These are phyloP conservation scores for Acronicta aceris DNA, from an alignment of 2,888 invertebrate genomes.

Conservation along the genomic window DNA sequence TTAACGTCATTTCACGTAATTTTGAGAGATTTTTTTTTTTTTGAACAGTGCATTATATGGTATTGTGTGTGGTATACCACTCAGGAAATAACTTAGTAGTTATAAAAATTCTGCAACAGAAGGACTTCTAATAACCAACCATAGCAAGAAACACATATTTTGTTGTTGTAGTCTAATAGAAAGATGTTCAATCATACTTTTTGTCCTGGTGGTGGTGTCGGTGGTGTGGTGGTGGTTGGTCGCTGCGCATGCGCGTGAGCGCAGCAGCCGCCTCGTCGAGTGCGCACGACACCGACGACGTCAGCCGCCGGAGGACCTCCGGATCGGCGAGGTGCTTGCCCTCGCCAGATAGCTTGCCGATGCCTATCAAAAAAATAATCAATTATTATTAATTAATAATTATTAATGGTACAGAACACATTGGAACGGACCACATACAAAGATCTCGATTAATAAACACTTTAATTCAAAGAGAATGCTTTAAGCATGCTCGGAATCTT, in stretches of 20 bases:
- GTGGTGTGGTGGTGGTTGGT: slow-evolving; percentile 92
- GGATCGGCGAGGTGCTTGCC: slow-evolving; percentile 96
- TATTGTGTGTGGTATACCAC: too few relatives aligned
- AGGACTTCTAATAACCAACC: too few relatives aligned
- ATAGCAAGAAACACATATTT: too few relatives aligned
- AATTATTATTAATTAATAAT: too few relatives aligned
- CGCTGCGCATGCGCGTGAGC: slow-evolving; percentile 98
- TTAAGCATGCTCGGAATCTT: not conserved
- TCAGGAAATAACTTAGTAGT: too few relatives aligned
- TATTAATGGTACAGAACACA: too few relatives aligned
- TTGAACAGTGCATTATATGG: too few relatives aligned
- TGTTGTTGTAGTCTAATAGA: too few relatives aligned
- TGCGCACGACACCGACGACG: slow-evolving; percentile 97
- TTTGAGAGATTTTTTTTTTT: too few relatives aligned
- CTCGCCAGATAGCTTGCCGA: slow-evolving; percentile 94
- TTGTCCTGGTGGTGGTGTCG: slow-evolving; percentile 83
- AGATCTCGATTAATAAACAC: not conserved
- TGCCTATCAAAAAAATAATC: slow-evolving; percentile 87
- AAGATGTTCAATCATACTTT: slow-evolving; percentile 67
- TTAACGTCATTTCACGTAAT: too few relatives aligned
- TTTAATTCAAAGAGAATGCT: not conserved
- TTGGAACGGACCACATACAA: not conserved
- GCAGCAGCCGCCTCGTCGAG: slow-evolving; percentile 99
- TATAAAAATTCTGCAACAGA: not conserved
- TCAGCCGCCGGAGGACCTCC: slow-evolving; percentile 95